Conservation (phyloP, 2,113 vertebrate species). For the Merops nubicus region DNA sequence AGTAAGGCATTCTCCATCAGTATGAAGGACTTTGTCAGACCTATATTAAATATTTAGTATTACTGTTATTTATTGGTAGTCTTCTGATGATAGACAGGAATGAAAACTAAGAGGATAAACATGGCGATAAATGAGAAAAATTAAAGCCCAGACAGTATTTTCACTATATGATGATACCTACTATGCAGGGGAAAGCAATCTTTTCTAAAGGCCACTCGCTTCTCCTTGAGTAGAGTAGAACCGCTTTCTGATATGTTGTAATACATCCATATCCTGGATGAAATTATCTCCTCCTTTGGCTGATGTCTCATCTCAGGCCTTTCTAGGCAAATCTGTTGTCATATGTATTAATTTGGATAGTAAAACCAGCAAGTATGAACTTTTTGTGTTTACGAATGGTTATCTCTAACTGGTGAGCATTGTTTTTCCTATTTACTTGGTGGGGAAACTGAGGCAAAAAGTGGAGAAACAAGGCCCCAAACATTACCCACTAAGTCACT, state of each 20-base stretch:
- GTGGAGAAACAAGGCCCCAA: background rate
- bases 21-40: background rate
- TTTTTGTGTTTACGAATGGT: background rate
- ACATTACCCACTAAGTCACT: background rate
- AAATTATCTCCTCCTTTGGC: background rate
- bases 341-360: background rate
- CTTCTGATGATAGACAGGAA: background rate
- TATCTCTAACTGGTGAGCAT: background rate
- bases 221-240: background rate
- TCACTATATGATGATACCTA: background rate
- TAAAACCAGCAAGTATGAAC: background rate
- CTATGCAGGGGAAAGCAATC: background rate
- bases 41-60: background rate
- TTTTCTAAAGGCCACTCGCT: background rate
- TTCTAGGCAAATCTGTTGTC: background rate
- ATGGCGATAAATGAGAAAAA: background rate
- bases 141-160: background rate
- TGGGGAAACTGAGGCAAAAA: background rate
- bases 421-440: background rate
- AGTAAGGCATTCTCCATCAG: background rate
- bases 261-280: background rate
- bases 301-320: background rate
- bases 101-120: background rate
- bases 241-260: background rate
- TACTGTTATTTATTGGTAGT: background rate